Conservation (phyloP, 2,888 invertebrate species). For the Azorinus chamasolen region DNA sequence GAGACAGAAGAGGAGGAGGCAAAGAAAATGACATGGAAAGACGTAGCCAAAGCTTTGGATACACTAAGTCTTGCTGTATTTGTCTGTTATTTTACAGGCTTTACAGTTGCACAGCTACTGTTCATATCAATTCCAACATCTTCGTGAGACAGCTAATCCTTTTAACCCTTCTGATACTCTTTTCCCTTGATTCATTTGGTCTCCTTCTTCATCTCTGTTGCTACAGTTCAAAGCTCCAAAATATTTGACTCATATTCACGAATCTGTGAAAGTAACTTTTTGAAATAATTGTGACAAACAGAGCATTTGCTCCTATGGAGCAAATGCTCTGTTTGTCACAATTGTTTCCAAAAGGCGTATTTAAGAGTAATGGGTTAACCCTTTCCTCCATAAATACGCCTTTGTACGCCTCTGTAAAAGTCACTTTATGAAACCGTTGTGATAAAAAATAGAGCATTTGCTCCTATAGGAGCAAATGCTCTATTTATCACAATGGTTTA, state of each 20-base stretch:
- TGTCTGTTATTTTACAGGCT: slow-evolving; percentile 8
- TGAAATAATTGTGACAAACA: no score
- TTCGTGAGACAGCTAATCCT: not conserved
- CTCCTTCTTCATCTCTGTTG: not conserved
- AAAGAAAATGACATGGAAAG: slow-evolving; percentile 18
- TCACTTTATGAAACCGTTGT: no score
- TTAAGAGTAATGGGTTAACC: not conserved
- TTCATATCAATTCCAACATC: slow-evolving; percentile 7
- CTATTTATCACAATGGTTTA: no score
- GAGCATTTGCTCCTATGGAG: no score
- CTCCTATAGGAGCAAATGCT: no score
- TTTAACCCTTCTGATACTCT: not conserved
- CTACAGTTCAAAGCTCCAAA: not conserved
- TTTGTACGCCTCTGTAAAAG: no score
- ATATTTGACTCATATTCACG: no score
- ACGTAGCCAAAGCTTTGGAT: slow-evolving; percentile 14
- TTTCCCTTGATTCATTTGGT: not conserved
- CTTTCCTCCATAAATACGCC: no score
- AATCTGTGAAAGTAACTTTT: no score
- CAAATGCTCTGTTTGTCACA: no score
- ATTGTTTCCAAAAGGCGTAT: no score
- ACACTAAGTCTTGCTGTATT: slow-evolving; percentile 14
- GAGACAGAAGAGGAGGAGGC: not conserved
- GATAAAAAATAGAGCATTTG: no score
- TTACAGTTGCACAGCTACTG: slow-evolving; percentile 15